These are phyloP conservation scores for Gymnocephalus cernua DNA, from an alignment of 2,113 vertebrate species.

Conservation along the genomic window DNA sequence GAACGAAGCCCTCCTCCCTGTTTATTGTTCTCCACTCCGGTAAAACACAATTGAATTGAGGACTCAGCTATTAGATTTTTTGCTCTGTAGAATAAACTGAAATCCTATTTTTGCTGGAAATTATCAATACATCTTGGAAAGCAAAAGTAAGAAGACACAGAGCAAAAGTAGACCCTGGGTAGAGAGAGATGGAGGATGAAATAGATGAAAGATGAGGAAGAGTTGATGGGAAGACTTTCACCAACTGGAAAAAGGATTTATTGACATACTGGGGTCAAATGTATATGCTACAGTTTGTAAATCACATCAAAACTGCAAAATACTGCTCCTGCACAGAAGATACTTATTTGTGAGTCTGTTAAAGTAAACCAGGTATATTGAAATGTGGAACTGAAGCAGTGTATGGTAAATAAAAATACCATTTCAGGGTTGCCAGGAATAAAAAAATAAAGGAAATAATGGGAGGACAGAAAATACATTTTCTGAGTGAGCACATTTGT, in stretches of 20 bases:
- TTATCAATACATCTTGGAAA: constrained; percentile 98
- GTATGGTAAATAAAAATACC: constrained; percentile 16
- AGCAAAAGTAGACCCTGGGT: constrained; percentile 90
- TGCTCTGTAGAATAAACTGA: constrained; percentile 96
- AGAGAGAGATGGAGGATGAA: constrained; percentile 65
- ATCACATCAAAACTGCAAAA: constrained; percentile 74
- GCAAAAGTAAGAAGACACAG: constrained; percentile 95
- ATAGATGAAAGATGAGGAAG: constrained; percentile 72
- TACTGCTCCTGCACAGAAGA: constrained; percentile 41
- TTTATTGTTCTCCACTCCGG: constrained; percentile 98
- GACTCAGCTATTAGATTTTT: constrained; percentile 94
- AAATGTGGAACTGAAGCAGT: constrained; percentile 45
- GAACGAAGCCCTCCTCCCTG: constrained; percentile 89
- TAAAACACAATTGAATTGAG: constrained; percentile 96
- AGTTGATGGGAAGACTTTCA: constrained; percentile 71
- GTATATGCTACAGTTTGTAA: constrained; percentile 67
- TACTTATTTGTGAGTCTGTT: constrained; percentile 64
- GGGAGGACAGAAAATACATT: neutral
- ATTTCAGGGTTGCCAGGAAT: neutral
- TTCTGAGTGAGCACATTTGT: neutral
- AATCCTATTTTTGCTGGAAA: constrained; percentile 98
- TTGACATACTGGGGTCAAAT: constrained; percentile 73
- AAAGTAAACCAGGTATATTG: constrained; percentile 52
- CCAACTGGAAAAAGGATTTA: constrained; percentile 70
- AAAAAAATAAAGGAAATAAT: neutral